These are phyloP conservation scores for Astatotilapia flaviijosephi DNA, from an alignment of 2,113 vertebrate species.

Conservation along the genomic window DNA sequence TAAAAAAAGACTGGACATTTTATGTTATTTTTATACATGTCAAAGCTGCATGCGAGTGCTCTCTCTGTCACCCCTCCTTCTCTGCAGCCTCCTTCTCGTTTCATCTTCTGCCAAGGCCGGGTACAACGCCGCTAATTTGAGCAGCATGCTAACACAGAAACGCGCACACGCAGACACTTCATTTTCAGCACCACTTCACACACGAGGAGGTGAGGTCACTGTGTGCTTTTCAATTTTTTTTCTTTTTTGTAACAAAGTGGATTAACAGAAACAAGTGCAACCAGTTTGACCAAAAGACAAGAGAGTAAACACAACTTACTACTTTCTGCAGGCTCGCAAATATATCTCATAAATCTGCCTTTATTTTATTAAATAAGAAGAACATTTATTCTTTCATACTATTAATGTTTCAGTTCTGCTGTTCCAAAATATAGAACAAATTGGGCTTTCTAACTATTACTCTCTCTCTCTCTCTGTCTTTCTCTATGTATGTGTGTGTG, in stretches of 20 bases:
- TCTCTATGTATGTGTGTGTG: no score
- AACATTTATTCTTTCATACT: not conserved
- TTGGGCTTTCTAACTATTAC: not conserved
- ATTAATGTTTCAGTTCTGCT: not conserved
- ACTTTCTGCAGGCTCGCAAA: not conserved
- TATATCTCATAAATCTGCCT: not conserved
- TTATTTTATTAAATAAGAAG: not conserved
- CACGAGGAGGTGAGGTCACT: not conserved
- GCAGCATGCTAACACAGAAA: constrained; percentile 5
- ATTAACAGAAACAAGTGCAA: not conserved
- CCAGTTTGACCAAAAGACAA: not conserved
- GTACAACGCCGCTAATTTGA: constrained; percentile 12
- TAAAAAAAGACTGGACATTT: not conserved
- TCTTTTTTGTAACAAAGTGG: not conserved
- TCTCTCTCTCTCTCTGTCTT: not conserved
- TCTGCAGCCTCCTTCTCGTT: not conserved
- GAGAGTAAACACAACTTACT: not conserved
- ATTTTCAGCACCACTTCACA: constrained; percentile 20
- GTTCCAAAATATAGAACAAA: not conserved
- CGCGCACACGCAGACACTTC: not conserved
- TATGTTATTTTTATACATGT: not conserved
- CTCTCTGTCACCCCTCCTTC: constrained; percentile 11
- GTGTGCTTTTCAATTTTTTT: not conserved
- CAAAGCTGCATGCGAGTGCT: not conserved
- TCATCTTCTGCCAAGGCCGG: constrained; percentile 12